Percentiles rank a stretch among this genome's conserved stretches.
These are phyloP conservation scores for Aythya baeri DNA, from an alignment of 2,113 vertebrate genomes.

Conservation along the genomic window DNA sequence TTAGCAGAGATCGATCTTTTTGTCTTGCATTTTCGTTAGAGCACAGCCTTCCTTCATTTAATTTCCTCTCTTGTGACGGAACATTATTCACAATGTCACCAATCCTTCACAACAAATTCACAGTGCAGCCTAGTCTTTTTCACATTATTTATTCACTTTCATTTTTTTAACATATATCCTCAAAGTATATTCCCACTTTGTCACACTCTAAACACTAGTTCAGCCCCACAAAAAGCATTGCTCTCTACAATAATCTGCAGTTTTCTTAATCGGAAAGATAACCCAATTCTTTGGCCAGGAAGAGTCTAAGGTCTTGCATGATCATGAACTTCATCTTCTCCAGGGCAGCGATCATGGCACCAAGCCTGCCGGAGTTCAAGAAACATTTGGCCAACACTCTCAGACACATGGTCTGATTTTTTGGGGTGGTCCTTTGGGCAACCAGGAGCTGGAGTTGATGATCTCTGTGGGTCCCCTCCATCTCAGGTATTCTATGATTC, in stretches of 20 bases:
- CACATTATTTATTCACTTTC: not conserved
- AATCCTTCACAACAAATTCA: not conserved
- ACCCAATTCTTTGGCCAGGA: accelerated
- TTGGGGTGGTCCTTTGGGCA: too few relatives aligned
- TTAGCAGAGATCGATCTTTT: not conserved
- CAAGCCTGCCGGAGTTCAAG: too few relatives aligned
- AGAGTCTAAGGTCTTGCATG: not conserved
- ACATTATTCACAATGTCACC: not conserved
- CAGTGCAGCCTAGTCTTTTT: not conserved
- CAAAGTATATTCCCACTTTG: not conserved
- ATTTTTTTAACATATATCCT: not conserved
- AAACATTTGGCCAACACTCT: too few relatives aligned
- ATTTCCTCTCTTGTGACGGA: not conserved
- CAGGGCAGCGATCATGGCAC: too few relatives aligned
- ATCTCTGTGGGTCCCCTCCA: too few relatives aligned
- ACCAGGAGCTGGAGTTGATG: too few relatives aligned
- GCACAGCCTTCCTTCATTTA: not conserved
- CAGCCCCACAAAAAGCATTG: not conserved
- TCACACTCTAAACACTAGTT: not conserved
- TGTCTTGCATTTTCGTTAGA: not conserved
- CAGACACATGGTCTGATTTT: too few relatives aligned
- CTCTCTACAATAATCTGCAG: not conserved
- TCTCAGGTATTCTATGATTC: too few relatives aligned
- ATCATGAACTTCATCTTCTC: too few relatives aligned
- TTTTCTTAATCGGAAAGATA: not conserved